These are phyloP conservation scores for Drosophila vallismaia DNA, from an alignment of 2,888 invertebrate species.

Conservation along the genomic window DNA sequence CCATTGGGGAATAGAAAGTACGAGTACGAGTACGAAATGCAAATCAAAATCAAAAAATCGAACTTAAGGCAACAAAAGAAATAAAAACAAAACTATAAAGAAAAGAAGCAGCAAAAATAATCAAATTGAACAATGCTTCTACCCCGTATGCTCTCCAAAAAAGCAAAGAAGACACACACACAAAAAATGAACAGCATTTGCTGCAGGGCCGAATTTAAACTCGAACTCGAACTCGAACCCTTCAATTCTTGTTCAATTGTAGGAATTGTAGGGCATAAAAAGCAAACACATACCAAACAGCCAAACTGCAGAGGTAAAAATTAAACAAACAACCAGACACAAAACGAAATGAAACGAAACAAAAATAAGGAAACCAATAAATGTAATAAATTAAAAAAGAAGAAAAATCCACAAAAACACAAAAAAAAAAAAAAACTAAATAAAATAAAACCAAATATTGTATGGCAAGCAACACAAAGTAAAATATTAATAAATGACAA, in stretches of 20 bases:
- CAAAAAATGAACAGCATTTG: background rate
- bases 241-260: conserved; percentile 35
- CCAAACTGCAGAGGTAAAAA: conserved; percentile 24
- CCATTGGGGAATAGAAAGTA: conserved; percentile 10
- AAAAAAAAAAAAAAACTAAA: conserved; percentile 31
- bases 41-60: conserved; percentile 43
- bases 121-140: conserved; percentile 33
- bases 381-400: conserved; percentile 42
- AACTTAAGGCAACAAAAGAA: conserved; percentile 45
- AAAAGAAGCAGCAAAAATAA: conserved; percentile 7
- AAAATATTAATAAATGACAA: conserved; percentile 40
- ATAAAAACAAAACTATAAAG: conserved; percentile 6
- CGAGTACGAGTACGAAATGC: conserved; percentile 15
- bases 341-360: conserved; percentile 20
- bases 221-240: background rate
- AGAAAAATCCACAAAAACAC: conserved; percentile 31
- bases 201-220: background rate
- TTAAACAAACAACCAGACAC: conserved; percentile 31
- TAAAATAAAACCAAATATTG: conserved; percentile 28
- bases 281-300: background rate
- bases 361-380: conserved; percentile 33
- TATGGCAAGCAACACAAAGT: conserved; percentile 27
- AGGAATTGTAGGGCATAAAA: conserved; percentile 42
- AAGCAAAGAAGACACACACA: conserved; percentile 5
- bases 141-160: conserved; percentile 24